A percentile compares a stretch with the other conserved stretches of the same genome.
Evolutionary conservation across 2,797 vertebrate genomes (phyloP).

Genomic region (Stomatorhinus walkeri): DNA sequence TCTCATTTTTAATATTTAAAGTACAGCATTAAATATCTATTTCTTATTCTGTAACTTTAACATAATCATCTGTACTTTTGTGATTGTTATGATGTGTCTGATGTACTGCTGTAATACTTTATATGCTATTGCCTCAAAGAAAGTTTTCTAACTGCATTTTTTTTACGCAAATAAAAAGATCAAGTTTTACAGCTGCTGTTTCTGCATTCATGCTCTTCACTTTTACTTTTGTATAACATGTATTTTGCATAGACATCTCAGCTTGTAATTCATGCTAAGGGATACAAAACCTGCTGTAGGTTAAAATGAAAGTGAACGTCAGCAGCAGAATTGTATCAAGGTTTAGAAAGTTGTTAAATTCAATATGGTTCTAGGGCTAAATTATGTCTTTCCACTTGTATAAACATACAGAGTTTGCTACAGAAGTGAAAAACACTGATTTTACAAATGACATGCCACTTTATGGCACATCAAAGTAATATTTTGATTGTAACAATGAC

Average conservation of each 20-base stretch:
- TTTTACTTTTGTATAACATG: conserved; percentile 5
- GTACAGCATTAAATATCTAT: background rate
- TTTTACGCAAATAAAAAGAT: background rate
- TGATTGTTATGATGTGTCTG: background rate
- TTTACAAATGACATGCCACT: background rate
- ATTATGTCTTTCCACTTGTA: conserved; percentile 2
- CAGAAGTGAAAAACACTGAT: background rate
- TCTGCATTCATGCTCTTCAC: background rate
- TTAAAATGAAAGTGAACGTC: background rate
- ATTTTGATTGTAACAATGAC: background rate
- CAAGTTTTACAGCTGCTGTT: background rate
- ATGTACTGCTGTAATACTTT: background rate
- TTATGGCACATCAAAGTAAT: background rate
- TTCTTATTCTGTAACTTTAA: background rate
- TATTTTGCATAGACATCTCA: background rate
- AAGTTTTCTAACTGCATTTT: background rate
- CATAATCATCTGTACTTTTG: background rate
- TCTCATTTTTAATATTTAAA: background rate
- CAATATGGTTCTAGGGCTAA: background rate
- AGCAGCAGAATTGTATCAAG: background rate
- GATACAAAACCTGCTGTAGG: background rate
- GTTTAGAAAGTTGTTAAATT: conserved; percentile 2
- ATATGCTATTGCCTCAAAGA: background rate
- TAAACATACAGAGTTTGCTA: background rate
- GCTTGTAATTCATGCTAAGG: background rate